phyloP scores from a whole-genome alignment of 2,888 invertebrate genomes.

The Archaeoteleia sp. region DNA sequence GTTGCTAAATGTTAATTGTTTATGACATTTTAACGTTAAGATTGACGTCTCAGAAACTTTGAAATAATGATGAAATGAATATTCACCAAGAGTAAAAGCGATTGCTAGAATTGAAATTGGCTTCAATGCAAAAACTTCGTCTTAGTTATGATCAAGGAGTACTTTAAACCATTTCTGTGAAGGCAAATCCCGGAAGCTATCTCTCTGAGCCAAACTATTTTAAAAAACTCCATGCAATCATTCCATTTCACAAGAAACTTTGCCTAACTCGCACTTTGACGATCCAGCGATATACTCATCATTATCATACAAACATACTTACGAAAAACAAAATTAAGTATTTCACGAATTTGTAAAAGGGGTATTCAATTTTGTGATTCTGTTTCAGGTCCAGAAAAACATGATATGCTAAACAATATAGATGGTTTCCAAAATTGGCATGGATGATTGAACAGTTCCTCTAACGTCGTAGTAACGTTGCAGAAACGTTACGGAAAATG shows the following conservation, averaged over 20 bases:
- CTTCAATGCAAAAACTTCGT: conserved; percentile 28
- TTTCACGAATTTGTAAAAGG: conserved; percentile 11
- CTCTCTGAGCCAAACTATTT: conserved; percentile 20
- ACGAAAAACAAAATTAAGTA: conserved; percentile 6
- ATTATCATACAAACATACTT: conserved; percentile 13
- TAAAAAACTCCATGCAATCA: conserved; percentile 21
- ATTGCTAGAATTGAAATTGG: conserved; percentile 23
- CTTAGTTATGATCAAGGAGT: conserved; percentile 29
- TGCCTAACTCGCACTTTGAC: conserved; percentile 8
- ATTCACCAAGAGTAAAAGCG: conserved; percentile 11
- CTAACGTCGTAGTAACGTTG: no score
- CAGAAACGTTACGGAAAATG: no score
- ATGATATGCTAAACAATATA: no score
- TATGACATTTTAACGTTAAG: no score
- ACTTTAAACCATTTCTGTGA: conserved; percentile 22
- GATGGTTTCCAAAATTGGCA: no score
- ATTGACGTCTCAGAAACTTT: neutral
- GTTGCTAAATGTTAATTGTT: no score
- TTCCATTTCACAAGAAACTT: conserved; percentile 15
- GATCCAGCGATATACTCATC: conserved; percentile 15
- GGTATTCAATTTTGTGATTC: neutral
- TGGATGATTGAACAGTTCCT: no score
- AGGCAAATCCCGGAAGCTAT: conserved; percentile 21
- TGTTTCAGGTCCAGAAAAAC: no score
- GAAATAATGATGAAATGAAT: conserved; percentile 1